Evolutionary conservation across 1,140 invertebrate species (phyloP).

Genomic region (Leptoteleia sp.): DNA sequence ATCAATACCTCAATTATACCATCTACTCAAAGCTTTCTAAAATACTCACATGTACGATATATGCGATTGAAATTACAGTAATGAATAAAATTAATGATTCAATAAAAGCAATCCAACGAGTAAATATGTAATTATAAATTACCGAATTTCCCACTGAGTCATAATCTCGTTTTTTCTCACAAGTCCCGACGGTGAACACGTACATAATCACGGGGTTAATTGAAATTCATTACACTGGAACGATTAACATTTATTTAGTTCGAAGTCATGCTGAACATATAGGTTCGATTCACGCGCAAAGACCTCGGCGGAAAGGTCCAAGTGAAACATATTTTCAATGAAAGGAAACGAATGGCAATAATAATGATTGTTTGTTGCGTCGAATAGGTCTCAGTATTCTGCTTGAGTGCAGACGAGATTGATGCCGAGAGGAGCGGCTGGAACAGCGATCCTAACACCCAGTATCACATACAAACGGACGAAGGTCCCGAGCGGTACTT

Average conservation of each 20-base stretch:
- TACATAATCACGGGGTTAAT: conserved; percentile 14
- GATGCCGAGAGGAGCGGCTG: conserved; percentile 81
- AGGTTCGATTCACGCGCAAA: conserved; percentile 7
- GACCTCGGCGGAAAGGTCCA: conserved; percentile 7
- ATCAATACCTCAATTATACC: too few relatives aligned
- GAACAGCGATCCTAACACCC: conserved; percentile 83
- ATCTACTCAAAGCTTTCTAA: not conserved
- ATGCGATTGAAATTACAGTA: too few relatives aligned
- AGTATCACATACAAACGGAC: conserved; percentile 96
- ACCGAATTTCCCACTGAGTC: conserved; percentile 24
- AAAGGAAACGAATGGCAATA: conserved; percentile 31
- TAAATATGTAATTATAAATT: conserved; percentile 9
- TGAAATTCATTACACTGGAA: conserved; percentile 39
- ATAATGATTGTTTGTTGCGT: conserved; percentile 54
- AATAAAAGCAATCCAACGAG: not conserved
- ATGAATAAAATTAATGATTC: not conserved
- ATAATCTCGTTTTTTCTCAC: conserved; percentile 10
- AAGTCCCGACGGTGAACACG: not conserved
- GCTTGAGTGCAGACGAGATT: conserved; percentile 74
- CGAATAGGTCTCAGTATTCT: conserved; percentile 74
- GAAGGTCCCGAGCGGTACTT: conserved; percentile 92
- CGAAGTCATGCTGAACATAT: conserved; percentile 23
- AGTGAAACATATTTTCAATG: conserved; percentile 41
- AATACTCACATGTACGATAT: not conserved
- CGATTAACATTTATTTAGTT: conserved; percentile 48